Base-by-base conservation (phyloP, 2,113 vertebrate genomes). In the Alethe castanea region DNA sequence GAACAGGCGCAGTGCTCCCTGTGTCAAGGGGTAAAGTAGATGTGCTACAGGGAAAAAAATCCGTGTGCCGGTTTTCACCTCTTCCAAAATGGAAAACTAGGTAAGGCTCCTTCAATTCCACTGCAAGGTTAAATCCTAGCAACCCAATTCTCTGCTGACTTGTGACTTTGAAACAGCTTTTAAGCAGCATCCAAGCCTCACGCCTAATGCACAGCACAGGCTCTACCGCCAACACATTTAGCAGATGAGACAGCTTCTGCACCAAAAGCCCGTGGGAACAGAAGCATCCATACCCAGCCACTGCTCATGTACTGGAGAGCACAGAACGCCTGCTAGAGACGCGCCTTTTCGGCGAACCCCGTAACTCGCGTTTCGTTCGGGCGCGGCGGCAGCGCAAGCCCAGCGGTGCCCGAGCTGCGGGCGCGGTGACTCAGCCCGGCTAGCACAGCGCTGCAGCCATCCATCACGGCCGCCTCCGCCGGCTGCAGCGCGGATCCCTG, bases 391-490 rank as follows among this genome's bases (percentile, higher is more conserved):
- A 19, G 88, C 9, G 0, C 54, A 8, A 56, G 80, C 11, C 36
- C n/a, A 17, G 64, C 8, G 6, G 45, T 38, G 71, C 45, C 74
- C 11, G 1, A 7, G 60, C 69, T 69, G 57, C 44, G 19, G 71
- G 70, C 65, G 48, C 23, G 2, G 84, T 91, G 95, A 95, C 82
- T 85, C 81, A 73, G 73, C 10, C 36, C 88, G 80, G 80, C 92
- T 88, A 83, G 73, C 92, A 79, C 83, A 52, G 56, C 35, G 10
- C 95, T 88, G 94, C 94, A 95, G 94, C 40, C 3, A 86, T 95
- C 12, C 86, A 80, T 92, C 86, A 62, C 14, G 64, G 88, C 42
- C 42, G 5, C 29, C 84, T 54, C 72, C 5, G 72, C 70, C 79
- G 44, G 81, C 79, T 82, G 93, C 94, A 70, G 83, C 64, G 13